Conservation (phyloP, 2,113 vertebrate genomes). For the Pampusana beccarii region DNA sequence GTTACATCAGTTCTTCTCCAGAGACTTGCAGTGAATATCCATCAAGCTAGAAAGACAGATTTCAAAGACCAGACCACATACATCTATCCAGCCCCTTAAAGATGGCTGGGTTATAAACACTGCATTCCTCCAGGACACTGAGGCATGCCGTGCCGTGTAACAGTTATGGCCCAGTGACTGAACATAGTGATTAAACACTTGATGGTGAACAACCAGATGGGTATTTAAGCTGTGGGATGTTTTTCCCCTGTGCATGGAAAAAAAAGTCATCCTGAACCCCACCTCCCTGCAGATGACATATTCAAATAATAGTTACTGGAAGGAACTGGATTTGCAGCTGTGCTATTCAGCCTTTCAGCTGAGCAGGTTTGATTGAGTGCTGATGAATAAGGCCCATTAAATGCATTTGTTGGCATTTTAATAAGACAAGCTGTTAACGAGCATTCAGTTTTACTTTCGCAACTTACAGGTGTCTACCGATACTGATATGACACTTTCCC, state of each 20-base stretch:
- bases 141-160: rapidly evolving
- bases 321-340: neutral
- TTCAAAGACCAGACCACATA: neutral
- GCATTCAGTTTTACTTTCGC: neutral
- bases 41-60: neutral
- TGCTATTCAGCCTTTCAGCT: neutral
- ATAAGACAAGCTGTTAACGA: neutral
- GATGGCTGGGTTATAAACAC: neutral
- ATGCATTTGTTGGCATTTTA: neutral
- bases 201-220: neutral
- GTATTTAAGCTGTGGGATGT: neutral
- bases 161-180: neutral
- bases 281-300: neutral
- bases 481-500: neutral
- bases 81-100: neutral
- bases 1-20: neutral
- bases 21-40: neutral
- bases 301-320: neutral
- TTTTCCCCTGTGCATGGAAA: neutral
- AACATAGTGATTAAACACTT: neutral
- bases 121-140: neutral
- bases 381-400: neutral
- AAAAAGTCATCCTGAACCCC: neutral
- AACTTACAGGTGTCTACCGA: neutral
- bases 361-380: neutral